Evolutionary conservation across 37 sponge, comb jelly and placozoan genomes (phyloP).

Genomic region (Spongilla lacustris): DNA sequence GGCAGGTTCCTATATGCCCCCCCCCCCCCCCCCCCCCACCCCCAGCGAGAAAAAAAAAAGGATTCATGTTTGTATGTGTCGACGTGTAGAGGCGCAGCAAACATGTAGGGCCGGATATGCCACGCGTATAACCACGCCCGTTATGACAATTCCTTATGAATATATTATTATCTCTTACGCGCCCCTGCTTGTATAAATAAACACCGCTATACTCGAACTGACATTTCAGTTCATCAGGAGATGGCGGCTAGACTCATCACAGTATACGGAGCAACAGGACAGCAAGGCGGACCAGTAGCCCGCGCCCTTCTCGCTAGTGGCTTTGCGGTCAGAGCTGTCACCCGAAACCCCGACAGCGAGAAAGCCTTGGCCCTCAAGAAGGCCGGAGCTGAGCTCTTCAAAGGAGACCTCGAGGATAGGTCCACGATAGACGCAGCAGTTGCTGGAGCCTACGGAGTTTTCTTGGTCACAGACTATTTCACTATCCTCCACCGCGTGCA

Average conservation of each 20-base stretch:
- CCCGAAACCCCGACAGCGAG: constrained; percentile 71
- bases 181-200: too few relatives aligned
- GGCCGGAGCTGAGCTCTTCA: constrained; percentile 49
- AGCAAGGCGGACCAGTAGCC: constrained; percentile 71
- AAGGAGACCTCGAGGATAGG: constrained; percentile 44
- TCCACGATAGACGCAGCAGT: constrained; percentile 34
- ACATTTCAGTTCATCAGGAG: too few relatives aligned
- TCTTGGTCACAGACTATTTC: constrained; percentile 74
- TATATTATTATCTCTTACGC: too few relatives aligned
- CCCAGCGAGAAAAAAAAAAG: too few relatives aligned
- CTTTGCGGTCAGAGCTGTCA: constrained; percentile 70
- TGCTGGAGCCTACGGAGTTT: constrained; percentile 64
- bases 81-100: too few relatives aligned
- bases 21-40: too few relatives aligned
- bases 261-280: constrained; percentile 79
- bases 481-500: constrained; percentile 6
- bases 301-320: constrained; percentile 44
- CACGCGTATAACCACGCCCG: too few relatives aligned
- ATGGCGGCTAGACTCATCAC: constrained; percentile 23
- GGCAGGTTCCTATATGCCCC: too few relatives aligned
- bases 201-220: too few relatives aligned
- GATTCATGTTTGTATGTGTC: too few relatives aligned
- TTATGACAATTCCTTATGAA: too few relatives aligned
- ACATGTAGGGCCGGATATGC: too few relatives aligned
- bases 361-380: constrained; percentile 53